A percentile compares a stretch with the other conserved stretches of the same genome.
These are phyloP conservation scores for Piscicola geometra DNA, from an alignment of 2,888 invertebrate species.

Conservation along the genomic window DNA sequence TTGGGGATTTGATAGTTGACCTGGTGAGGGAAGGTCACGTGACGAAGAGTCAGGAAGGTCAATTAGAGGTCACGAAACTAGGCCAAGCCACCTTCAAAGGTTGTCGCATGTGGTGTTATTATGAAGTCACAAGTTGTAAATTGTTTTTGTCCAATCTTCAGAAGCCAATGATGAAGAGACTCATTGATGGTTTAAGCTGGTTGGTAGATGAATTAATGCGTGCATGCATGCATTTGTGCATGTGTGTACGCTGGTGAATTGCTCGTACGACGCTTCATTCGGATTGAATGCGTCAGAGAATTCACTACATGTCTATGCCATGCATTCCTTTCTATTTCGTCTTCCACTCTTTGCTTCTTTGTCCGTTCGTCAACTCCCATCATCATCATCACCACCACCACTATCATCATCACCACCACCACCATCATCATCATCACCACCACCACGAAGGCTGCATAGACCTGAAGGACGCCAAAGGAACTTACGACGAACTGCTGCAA, in stretches of 20 bases:
- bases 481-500: slow-evolving; percentile 70
- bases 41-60: slow-evolving; percentile 63
- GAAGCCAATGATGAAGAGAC: background rate
- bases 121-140: background rate
- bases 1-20: too few relatives aligned
- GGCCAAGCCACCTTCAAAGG: slow-evolving; percentile 81
- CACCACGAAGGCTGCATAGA: slow-evolving; percentile 69
- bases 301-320: background rate
- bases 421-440: background rate
- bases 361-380: background rate
- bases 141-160: slow-evolving; percentile 8
- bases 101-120: too few relatives aligned
- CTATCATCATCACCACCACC: background rate
- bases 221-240: too few relatives aligned
- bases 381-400: background rate
- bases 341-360: background rate
- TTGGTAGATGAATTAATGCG: slow-evolving; percentile 18
- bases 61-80: slow-evolving; percentile 57
- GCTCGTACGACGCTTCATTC: too few relatives aligned
- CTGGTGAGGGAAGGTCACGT: slow-evolving; percentile 56
- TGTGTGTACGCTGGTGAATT: too few relatives aligned
- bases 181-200: background rate
- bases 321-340: background rate
- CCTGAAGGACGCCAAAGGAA: slow-evolving; percentile 65
- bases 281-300: too few relatives aligned